Evolutionary conservation across 2,113 vertebrate genomes (phyloP), one percentile per base, ranked within the genome.

Genomic region (Brachypteracias leptosomus): DNA sequence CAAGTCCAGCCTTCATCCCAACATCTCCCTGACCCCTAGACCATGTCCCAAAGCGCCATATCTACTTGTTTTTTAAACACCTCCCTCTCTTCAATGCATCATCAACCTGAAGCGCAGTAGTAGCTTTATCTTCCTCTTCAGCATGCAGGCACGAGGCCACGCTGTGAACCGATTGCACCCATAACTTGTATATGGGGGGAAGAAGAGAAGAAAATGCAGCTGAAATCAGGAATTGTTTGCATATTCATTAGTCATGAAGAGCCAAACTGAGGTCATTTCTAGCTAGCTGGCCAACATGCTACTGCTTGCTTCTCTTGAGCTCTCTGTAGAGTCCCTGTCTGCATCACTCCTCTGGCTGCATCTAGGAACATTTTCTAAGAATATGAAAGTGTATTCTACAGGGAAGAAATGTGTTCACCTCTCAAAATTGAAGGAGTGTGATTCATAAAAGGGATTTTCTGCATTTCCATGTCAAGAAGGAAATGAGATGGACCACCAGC

Each of bases 181-280:
- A 4, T 42, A 35, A 42, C 22, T 59, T 57, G 11, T 1, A 3
- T 55, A 17, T 0, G 0, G 15, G 2, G 10, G 38, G 14, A 17
- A 49, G 36, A 85, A 21, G 42, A 68, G 31, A 76, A 63, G 61
- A 91, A 84, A 68, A 59, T 67, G 67, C 61, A 70, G 26, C 75
- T 92, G 47, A 86, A 81, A 44, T 77, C 35, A 46, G 42, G 44
- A 63, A 19, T 58, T 79, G 47, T 63, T 95, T 73, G 78, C 52
- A 86, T 66, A 80, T 77, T 90, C 57, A 33, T 65, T 40, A 52
- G 14, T 58, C 80, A 10, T 1, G 9, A 90, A 59, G 35, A 88
- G 47, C 47, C 79, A 88, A n/a, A 57, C 31, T 47, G 85, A 80
- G 55, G 68, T 93, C 14, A 71, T 63, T 83, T 83, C 38, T 54